phyloP scores from a whole-genome alignment of 2,113 vertebrate species.

The Hippocampus comes region DNA sequence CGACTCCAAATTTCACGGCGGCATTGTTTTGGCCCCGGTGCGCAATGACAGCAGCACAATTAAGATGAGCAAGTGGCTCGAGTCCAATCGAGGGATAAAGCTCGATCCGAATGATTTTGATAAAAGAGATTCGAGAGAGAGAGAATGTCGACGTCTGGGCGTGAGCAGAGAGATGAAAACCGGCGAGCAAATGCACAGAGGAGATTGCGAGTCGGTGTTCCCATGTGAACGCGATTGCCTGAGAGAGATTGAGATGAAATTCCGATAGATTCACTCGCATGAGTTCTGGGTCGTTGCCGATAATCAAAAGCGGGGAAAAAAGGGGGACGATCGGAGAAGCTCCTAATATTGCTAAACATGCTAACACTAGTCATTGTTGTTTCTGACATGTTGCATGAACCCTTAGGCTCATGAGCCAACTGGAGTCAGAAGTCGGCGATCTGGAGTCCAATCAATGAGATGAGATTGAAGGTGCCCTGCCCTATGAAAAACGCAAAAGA shows the following conservation, averaged over 20 bases:
- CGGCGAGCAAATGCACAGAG: not conserved
- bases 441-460: no score
- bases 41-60: constrained; percentile 10
- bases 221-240: constrained; percentile 33
- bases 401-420: no score
- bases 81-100: constrained; percentile 24
- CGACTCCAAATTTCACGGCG: not conserved
- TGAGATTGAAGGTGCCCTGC: no score
- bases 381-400: no score
- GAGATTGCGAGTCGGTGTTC: constrained; percentile 19
- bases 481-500: no score
- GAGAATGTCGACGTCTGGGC: not conserved
- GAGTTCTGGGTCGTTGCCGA: constrained; percentile 42
- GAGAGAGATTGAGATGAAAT: constrained; percentile 49
- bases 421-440: no score
- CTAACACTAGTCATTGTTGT: no score
- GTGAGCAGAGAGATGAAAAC: constrained; percentile 2
- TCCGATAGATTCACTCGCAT: constrained; percentile 40
- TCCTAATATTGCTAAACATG: no score
- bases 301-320: constrained; percentile 60
- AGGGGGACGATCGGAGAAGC: not conserved
- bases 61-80: constrained; percentile 11
- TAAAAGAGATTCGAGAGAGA: not conserved
- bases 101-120: constrained; percentile 12
- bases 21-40: constrained; percentile 1